Conservation (phyloP, 2,797 vertebrate species). For the Mallotus villosus region DNA sequence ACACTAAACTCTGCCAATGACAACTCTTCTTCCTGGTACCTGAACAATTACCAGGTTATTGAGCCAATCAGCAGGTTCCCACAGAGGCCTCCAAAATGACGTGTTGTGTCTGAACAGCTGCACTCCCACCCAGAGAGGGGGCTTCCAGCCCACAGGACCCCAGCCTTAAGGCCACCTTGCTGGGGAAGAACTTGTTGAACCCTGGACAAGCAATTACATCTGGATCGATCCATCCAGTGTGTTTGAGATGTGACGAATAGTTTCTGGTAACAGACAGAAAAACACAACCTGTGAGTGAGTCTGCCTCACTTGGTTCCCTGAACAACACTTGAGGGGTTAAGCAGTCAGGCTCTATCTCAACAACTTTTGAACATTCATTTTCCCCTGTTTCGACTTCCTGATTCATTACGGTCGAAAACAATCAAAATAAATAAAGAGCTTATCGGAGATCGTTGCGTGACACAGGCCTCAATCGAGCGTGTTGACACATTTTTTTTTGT, state of each 20-base stretch:
- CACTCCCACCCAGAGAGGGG: neutral
- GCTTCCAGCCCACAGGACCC: neutral
- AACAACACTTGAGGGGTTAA: neutral
- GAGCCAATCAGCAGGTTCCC: no score
- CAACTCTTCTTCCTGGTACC: no score
- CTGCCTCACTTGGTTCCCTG: neutral
- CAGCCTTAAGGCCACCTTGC: neutral
- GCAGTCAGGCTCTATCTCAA: neutral
- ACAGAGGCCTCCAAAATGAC: neutral
- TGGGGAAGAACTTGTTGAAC: neutral
- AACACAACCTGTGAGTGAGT: neutral
- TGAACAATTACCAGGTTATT: no score
- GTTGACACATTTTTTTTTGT: neutral
- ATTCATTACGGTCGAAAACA: no score
- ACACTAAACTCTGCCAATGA: no score
- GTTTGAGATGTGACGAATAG: no score
- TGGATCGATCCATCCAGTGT: slow-evolving; percentile 1
- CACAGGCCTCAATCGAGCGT: neutral
- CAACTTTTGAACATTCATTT: neutral
- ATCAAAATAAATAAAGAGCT: neutral
- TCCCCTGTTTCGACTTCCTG: no score
- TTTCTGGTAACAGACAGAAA: slow-evolving; percentile 4
- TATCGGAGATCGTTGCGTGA: neutral
- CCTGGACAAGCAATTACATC: neutral
- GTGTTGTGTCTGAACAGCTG: neutral